Base-by-base conservation (phyloP, 2,888 invertebrate genomes). In the Chrysina gloriosa region DNA sequence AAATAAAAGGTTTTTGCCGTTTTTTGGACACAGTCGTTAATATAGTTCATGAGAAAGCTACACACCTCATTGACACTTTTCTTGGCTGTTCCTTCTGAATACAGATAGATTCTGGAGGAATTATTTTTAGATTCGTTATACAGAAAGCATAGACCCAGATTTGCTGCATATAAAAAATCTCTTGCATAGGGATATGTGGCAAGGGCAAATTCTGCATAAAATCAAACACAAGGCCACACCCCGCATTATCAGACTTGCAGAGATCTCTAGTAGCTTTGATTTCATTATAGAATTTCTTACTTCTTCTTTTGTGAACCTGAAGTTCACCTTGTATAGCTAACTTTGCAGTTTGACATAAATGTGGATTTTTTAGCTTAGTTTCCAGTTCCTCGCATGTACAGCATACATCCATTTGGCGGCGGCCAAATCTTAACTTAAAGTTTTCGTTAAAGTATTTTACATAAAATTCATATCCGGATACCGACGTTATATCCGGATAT, bases 181-280 rank as follows among this genome's bases (percentile, higher is more conserved):
- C 72, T 52, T 75, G 76, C 0, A 73, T 74, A 14, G 74, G 73
- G 14, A 73, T 67, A 16, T 23, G 14, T 2, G 72, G 70, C 7
- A 74, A 56, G 19, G 71, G 73, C 11, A 73, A 42, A 61, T 74
- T 74, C 61, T 74, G 73, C 71, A 73, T 74, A 50, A 54, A 74
- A 54, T 74, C 72, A 54, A 73, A 72, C 16, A 74, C 64, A 25
- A 69, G 72, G 23, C 50, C 65, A 23, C 66, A 42, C 39, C 63
- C 63, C 21, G 56, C 31, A 34, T 25, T 11, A 27, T 67, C 42
- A 9, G n/a, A 5, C 36, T 36, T 45, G 42, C 56, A 25, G 68
- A 71, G 36, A 58, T 16, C 42, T 66, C 56, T n/a, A 52, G 65
- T 3, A 67, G n/a, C 16, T 47, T 71, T 47, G 2, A 70, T 3